Evolutionary conservation across 2,888 invertebrate species (phyloP).

Genomic region (Eulithis prunata): DNA sequence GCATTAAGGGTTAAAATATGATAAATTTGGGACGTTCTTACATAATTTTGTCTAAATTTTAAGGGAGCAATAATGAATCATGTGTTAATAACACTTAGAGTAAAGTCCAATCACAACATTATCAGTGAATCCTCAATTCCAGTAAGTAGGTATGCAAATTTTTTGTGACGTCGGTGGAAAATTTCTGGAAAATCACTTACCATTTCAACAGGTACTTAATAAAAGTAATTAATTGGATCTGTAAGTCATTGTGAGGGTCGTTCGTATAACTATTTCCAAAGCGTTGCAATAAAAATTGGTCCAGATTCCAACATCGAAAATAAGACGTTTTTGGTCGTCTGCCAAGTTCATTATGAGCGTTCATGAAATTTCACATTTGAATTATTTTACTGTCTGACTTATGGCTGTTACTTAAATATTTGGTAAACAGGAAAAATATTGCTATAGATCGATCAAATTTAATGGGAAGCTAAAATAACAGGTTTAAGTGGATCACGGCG

Average conservation of each 20-base stretch:
- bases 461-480: slow-evolving; percentile 77
- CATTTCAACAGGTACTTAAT: slow-evolving; percentile 16
- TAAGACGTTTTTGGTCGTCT: slow-evolving; percentile 83
- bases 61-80: too few relatives aligned
- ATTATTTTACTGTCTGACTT: slow-evolving; percentile 85
- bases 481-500: slow-evolving; percentile 74
- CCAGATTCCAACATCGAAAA: slow-evolving; percentile 84
- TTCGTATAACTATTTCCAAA: slow-evolving; percentile 78
- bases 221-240: slow-evolving; percentile 50
- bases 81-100: too few relatives aligned
- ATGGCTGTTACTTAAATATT: slow-evolving; percentile 84
- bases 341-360: slow-evolving; percentile 85
- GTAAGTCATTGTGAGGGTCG: slow-evolving; percentile 69
- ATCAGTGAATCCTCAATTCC: too few relatives aligned
- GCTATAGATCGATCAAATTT: slow-evolving; percentile 82
- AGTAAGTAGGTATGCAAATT: too few relatives aligned
- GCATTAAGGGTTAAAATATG: too few relatives aligned
- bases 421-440: slow-evolving; percentile 84
- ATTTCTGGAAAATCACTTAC: slow-evolving; percentile 10
- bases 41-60: too few relatives aligned
- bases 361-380: slow-evolving; percentile 85
- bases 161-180: background rate
- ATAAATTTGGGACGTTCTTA: too few relatives aligned
- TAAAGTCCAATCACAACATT: too few relatives aligned
- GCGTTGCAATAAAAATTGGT: slow-evolving; percentile 83